Conservation (phyloP, 2,888 invertebrate species). For the Elegia similella region DNA sequence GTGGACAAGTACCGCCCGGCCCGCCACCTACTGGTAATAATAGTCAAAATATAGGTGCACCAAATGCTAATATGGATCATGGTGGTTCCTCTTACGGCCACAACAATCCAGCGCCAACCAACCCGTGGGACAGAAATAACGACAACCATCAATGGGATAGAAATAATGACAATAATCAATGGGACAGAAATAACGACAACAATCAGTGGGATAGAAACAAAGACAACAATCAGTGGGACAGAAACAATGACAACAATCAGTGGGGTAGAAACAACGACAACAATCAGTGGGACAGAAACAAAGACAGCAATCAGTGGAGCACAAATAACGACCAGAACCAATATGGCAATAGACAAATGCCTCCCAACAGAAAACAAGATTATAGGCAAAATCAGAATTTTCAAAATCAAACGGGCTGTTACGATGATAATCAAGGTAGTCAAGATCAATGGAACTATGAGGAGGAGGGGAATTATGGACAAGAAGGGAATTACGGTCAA, state of each 20-base stretch:
- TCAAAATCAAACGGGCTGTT: slow-evolving; percentile 27
- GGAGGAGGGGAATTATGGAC: slow-evolving; percentile 39
- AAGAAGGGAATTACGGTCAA: slow-evolving; percentile 24
- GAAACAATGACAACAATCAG: slow-evolving; percentile 29
- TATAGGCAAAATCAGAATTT: slow-evolving; percentile 22
- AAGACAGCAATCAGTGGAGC: slow-evolving; percentile 32
- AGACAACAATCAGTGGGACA: slow-evolving; percentile 30
- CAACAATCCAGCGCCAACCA: slow-evolving; percentile 29
- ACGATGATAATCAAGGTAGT: slow-evolving; percentile 32
- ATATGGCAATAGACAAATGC: slow-evolving; percentile 38
- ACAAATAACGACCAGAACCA: slow-evolving; percentile 32
- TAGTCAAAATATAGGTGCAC: background rate
- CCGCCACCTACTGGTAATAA: background rate
- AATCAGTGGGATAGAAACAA: slow-evolving; percentile 48
- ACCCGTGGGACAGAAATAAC: slow-evolving; percentile 9
- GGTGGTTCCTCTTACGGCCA: slow-evolving; percentile 21
- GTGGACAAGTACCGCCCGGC: slow-evolving; percentile 33
- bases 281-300: slow-evolving; percentile 24
- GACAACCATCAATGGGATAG: slow-evolving; percentile 28
- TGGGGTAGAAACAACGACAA: background rate
- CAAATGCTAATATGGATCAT: slow-evolving; percentile 21
- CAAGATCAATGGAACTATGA: slow-evolving; percentile 44
- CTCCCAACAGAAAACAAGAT: slow-evolving; percentile 19
- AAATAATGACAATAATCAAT: slow-evolving; percentile 25
- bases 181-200: slow-evolving; percentile 18